phyloP scores from a whole-genome alignment of 1,140 invertebrate genomes.

The Drosophila tropicalis region DNA sequence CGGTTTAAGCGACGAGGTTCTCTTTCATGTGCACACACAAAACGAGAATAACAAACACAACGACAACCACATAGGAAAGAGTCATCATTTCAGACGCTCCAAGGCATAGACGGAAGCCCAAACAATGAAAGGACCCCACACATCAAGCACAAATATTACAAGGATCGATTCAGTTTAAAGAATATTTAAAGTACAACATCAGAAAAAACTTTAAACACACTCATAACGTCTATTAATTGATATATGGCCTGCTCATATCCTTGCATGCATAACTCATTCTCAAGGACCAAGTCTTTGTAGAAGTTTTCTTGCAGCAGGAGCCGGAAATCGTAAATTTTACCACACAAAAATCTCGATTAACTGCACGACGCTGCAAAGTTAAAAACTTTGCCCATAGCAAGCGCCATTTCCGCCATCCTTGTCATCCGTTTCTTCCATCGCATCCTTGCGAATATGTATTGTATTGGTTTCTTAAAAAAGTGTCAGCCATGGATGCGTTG shows the following conservation, averaged over 20 bases:
- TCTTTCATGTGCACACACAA: slow-evolving; percentile 58
- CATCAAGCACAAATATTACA: neutral
- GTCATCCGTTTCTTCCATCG: too few relatives aligned
- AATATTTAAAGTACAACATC: neutral
- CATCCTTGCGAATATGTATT: slow-evolving; percentile 33
- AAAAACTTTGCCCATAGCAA: slow-evolving; percentile 53
- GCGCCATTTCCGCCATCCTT: slow-evolving; percentile 24
- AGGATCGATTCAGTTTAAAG: neutral
- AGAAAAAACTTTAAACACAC: neutral
- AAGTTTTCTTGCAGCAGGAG: slow-evolving; percentile 41
- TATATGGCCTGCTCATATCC: slow-evolving; percentile 6
- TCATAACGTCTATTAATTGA: slow-evolving; percentile 20
- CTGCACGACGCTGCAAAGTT: slow-evolving; percentile 50
- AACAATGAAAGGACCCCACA: slow-evolving; percentile 40
- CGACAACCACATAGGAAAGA: neutral
- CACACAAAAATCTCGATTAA: slow-evolving; percentile 58
- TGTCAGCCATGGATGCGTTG: slow-evolving; percentile 52
- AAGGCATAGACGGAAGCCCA: slow-evolving; percentile 61
- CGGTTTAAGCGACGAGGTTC: slow-evolving; percentile 64
- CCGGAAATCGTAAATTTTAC: slow-evolving; percentile 62
- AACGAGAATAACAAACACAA: neutral
- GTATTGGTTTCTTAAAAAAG: slow-evolving; percentile 56
- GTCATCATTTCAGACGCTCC: slow-evolving; percentile 40
- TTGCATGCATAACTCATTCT: slow-evolving; percentile 31
- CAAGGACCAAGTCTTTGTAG: slow-evolving; percentile 41